A percentile compares a stretch with the other conserved stretches of the same genome.
Conservation (phyloP, 2,797 vertebrate species). For the Geotrypetes seraphini region DNA sequence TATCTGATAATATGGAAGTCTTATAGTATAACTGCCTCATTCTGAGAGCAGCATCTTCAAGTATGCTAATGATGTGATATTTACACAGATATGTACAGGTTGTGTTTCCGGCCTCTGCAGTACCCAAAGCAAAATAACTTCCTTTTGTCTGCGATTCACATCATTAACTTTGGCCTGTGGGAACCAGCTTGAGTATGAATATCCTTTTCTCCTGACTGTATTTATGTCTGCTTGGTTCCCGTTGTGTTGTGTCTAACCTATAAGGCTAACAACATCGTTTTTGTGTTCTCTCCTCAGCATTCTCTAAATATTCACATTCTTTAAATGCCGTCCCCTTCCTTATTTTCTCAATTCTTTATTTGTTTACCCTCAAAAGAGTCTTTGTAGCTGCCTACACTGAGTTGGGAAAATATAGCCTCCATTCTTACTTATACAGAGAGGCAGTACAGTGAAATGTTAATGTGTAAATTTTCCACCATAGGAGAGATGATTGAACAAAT, state of each 20-base stretch:
- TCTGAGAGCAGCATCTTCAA: constrained; percentile 2
- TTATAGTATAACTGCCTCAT: constrained; percentile 23
- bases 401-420: too few relatives aligned
- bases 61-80: constrained; percentile 16
- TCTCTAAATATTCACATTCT: constrained; percentile 89
- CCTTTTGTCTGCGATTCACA: too few relatives aligned
- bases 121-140: constrained; percentile 45
- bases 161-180: constrained; percentile 62
- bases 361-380: constrained; percentile 89
- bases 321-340: constrained; percentile 86
- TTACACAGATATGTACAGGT: constrained; percentile 32
- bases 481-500: constrained; percentile 26
- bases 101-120: constrained; percentile 44
- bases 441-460: constrained; percentile 20
- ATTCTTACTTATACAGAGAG: too few relatives aligned
- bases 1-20: too few relatives aligned
- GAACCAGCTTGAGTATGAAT: constrained; percentile 58
- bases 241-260: constrained; percentile 50
- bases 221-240: constrained; percentile 30
- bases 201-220: constrained; percentile 44
- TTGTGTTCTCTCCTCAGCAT: constrained; percentile 75
- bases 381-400: constrained; percentile 71
- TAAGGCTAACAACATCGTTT: constrained; percentile 68
- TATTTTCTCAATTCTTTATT: constrained; percentile 94
- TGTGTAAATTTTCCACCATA: constrained; percentile 22